These are phyloP conservation scores for Hemistola chrysoprasaria DNA, from an alignment of 2,888 invertebrate genomes.

Conservation along the genomic window DNA sequence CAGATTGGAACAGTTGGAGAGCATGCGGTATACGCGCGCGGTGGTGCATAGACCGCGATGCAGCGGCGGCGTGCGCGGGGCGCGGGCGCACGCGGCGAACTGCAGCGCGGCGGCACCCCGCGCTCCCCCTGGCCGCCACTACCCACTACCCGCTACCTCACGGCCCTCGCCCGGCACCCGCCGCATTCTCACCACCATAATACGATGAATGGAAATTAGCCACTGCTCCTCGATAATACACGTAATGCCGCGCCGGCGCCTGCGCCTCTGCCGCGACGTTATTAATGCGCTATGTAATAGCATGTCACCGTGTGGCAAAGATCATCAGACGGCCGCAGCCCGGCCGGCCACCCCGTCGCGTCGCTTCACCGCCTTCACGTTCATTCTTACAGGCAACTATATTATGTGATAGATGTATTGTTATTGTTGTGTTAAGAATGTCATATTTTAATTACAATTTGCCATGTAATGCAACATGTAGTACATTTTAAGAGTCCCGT, in stretches of 20 bases:
- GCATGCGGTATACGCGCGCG: constrained; percentile 38
- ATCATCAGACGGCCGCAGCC: background rate
- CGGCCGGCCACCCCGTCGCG: constrained; percentile 2
- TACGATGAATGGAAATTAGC: constrained; percentile 73
- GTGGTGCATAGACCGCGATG: constrained; percentile 42
- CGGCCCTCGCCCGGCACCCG: constrained; percentile 56
- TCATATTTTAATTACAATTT: background rate
- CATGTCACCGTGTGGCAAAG: constrained; percentile 20
- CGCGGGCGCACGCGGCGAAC: constrained; percentile 50
- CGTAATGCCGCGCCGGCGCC: constrained; percentile 32
- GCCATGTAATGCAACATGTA: background rate
- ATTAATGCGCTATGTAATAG: constrained; percentile 28
- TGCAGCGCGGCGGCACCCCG: constrained; percentile 50
- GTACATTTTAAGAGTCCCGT: too few relatives aligned
- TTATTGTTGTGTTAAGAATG: too few relatives aligned
- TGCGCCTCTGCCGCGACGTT: constrained; percentile 22
- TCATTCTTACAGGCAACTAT: background rate
- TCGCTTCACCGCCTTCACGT: constrained; percentile 1
- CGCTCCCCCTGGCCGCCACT: constrained; percentile 42
- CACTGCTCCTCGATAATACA: constrained; percentile 41
- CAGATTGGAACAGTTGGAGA: constrained; percentile 34
- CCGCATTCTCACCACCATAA: constrained; percentile 67
- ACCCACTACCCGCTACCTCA: too few relatives aligned
- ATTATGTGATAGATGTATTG: too few relatives aligned
- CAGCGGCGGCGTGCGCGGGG: constrained; percentile 61